phyloP scores from a whole-genome alignment of 1,140 invertebrate species.

The Leptopilina clavipes region DNA sequence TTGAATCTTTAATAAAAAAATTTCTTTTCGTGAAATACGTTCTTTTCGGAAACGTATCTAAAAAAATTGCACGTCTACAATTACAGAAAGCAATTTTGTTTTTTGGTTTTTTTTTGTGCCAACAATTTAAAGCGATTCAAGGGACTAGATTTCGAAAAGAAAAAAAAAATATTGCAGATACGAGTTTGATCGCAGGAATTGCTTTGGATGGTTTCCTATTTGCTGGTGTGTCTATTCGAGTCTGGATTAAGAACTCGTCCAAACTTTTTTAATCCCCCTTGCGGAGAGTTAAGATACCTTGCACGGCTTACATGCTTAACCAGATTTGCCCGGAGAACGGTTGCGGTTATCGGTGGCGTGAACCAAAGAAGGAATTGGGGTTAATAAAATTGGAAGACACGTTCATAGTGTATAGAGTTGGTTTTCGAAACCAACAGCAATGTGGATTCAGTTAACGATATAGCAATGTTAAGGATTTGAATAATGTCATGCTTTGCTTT shows the following conservation, averaged over 20 bases:
- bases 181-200: not conserved
- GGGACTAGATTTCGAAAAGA: not conserved
- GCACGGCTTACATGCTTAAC: conserved; percentile 9
- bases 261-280: conserved; percentile 17
- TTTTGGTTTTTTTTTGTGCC: not conserved
- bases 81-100: not conserved
- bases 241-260: conserved; percentile 19
- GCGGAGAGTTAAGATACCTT: conserved; percentile 16
- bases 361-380: not conserved
- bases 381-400: conserved; percentile 22
- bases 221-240: conserved; percentile 9
- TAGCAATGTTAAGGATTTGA: not conserved
- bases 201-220: conserved; percentile 5
- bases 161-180: not conserved
- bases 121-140: not conserved
- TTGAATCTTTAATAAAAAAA: no score
- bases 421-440: not conserved
- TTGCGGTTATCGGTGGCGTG: not conserved
- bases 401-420: not conserved
- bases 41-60: no score
- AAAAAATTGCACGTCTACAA: not conserved
- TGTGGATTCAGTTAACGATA: conserved; percentile 15
- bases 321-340: not conserved
- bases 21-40: no score
- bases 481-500: conserved; percentile 13